A percentile compares a stretch with the other conserved stretches of the same genome.
Conservation (phyloP, 2,113 vertebrate genomes). For the Ctenodactylus gundi region DNA sequence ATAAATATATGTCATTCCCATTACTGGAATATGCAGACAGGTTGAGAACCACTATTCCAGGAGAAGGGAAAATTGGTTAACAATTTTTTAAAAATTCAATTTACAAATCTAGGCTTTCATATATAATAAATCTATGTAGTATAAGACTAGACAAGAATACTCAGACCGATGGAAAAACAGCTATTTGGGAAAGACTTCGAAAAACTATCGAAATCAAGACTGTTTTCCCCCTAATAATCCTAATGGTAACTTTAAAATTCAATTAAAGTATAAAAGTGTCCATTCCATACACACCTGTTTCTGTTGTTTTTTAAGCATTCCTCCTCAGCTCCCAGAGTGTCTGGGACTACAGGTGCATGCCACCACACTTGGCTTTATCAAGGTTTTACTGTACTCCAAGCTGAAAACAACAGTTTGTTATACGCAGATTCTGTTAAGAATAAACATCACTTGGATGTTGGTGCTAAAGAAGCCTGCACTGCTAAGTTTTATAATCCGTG, state of each 20-base stretch:
- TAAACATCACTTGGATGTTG: not conserved
- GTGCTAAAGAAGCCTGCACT: not conserved
- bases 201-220: not conserved
- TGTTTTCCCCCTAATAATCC: not conserved
- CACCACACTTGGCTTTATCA: not conserved
- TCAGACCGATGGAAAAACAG: not conserved
- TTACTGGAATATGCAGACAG: not conserved
- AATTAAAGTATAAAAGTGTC: slow-evolving; percentile 11
- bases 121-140: not conserved
- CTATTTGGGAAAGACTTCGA: not conserved
- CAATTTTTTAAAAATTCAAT: not conserved
- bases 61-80: slow-evolving; percentile 30
- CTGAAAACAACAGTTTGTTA: not conserved
- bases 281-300: not conserved
- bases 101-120: not conserved
- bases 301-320: not conserved
- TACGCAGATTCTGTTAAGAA: not conserved
- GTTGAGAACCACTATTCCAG: not conserved
- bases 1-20: not conserved
- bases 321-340: not conserved
- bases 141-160: not conserved
- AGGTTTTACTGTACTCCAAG: not conserved
- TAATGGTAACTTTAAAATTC: not conserved
- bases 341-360: not conserved
- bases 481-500: not conserved